A percentile compares a stretch with the other conserved stretches of the same genome.
Conservation (phyloP, 2,888 invertebrate genomes). For the Euplagia quadripunctaria region DNA sequence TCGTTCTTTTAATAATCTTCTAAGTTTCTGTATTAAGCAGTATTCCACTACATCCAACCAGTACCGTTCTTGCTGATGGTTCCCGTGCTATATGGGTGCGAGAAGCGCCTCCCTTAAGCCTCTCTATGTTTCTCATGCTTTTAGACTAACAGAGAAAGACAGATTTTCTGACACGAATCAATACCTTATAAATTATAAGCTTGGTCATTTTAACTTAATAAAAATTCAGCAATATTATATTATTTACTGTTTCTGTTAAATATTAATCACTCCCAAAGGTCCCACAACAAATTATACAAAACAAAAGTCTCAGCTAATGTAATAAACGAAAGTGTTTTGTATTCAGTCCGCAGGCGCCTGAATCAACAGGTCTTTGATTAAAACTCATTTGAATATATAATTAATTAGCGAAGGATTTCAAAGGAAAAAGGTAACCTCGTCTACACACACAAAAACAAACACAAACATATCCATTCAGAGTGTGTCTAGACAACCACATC, state of each 20-base stretch:
- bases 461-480: background rate
- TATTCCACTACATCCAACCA: too few species aligned
- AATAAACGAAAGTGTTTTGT: slow-evolving; percentile 24
- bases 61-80: too few species aligned
- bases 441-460: too few species aligned
- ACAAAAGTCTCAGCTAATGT: slow-evolving; percentile 1
- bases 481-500: slow-evolving; percentile 1
- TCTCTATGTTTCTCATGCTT: too few species aligned
- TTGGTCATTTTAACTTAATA: background rate
- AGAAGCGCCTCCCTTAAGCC: too few species aligned
- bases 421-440: background rate
- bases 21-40: too few species aligned
- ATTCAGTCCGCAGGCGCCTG: slow-evolving; percentile 21
- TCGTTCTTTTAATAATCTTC: too few species aligned
- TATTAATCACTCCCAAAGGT: background rate
- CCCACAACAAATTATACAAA: slow-evolving; percentile 4
- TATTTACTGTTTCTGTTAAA: background rate
- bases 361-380: slow-evolving; percentile 18
- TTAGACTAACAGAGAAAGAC: too few species aligned
- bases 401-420: slow-evolving; percentile 14
- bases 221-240: background rate
- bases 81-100: too few species aligned
- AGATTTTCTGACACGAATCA: too few species aligned
- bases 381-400: slow-evolving; percentile 19
- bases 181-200: background rate